Conservation (phyloP, 1,140 invertebrate genomes). For the Dolichoris vasculosae region DNA sequence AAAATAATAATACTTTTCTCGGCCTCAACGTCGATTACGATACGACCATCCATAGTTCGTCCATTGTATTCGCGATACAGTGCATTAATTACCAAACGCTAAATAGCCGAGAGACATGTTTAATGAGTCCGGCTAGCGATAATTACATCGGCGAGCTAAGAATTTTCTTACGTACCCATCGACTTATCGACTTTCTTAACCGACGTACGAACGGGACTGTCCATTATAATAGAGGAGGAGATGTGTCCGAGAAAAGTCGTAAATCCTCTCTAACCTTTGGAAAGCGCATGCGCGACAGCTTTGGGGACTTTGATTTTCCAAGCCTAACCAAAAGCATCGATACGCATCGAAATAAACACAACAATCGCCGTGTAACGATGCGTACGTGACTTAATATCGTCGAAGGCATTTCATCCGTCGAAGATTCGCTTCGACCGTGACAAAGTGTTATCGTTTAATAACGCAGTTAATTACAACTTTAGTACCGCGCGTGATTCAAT, state of each 20-base stretch:
- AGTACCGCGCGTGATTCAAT: no score
- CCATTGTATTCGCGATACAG: not conserved
- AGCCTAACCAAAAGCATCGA: not conserved
- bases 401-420: no score
- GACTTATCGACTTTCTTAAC: not conserved
- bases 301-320: not conserved
- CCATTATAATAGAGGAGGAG: constrained; percentile 9
- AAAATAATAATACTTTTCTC: no score
- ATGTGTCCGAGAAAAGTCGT: not conserved
- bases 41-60: not conserved
- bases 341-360: not conserved
- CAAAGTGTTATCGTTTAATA: no score
- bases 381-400: not conserved
- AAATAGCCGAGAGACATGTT: not conserved
- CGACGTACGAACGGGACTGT: constrained; percentile 1
- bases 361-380: not conserved
- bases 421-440: no score
- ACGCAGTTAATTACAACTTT: no score
- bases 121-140: not conserved
- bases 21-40: no score
- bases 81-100: not conserved
- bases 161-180: not conserved
- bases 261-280: not conserved
- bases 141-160: not conserved
- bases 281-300: not conserved